Base-by-base conservation (phyloP, 2,113 vertebrate genomes). In the Sturnus vulgaris region DNA sequence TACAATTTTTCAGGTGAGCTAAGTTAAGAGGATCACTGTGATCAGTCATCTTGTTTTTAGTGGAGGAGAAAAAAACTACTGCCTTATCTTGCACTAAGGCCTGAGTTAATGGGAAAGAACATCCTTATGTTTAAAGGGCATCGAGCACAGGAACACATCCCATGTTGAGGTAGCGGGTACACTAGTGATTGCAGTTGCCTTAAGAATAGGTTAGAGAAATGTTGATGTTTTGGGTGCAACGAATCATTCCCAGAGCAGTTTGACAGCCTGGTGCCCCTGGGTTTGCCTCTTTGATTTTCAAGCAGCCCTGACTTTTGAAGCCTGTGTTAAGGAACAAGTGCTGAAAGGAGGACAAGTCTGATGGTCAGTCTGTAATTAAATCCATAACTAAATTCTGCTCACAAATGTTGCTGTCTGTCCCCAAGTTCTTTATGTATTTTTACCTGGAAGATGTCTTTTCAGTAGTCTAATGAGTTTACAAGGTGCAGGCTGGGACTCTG, bases 281-380 rank as follows among this genome's bases (percentile, higher is more conserved):
- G 40, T 72, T 87, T 82, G 65, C 57, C 31, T 68, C 73, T 44
- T 56, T 71, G 27, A 22, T 85, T 91, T 63, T 84, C 5, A 1
- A 23, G 18, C 65, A 65, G 84, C 33, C 57, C 33, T 88, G 70
- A 50, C 1, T 15, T 85, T 53, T 59, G 73, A 91, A 87, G 63
- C 42, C 76, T 56, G 16, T 50, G 40, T 82, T 88, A 92, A 93
- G 79, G 60, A 88, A 44, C 70, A 85, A 63, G 68, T 90, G 86
- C 82, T 92, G 71, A 94, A 96, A 96, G 79, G 59, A 80, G 35
- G 55, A 68, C 63, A 69, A 31, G 66, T 90, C 72, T 3, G 5
- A 55, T 78, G 56, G 52, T 35, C 72, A 56, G 63, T 53, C 59
- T 92, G 79, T 94, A 90, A 94, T 94, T 93, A 95, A 92, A 95